These are phyloP conservation scores for Athalia rosae DNA, from an alignment of 2,888 invertebrate species.

Conservation along the genomic window DNA sequence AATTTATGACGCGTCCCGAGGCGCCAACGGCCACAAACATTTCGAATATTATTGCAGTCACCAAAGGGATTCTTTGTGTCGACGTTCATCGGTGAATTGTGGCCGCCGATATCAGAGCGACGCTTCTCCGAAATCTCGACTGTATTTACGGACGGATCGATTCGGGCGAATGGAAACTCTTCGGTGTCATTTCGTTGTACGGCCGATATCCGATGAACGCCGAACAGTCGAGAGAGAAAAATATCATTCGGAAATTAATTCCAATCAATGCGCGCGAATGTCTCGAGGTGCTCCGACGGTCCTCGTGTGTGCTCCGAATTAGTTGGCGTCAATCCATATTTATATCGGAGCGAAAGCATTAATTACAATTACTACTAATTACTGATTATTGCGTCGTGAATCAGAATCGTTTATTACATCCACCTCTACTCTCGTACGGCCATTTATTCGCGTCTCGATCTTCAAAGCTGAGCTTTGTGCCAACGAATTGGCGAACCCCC, in stretches of 20 bases:
- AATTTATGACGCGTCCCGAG: constrained; percentile 45
- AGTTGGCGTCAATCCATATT: constrained; percentile 61
- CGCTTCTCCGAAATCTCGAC: too few relatives aligned
- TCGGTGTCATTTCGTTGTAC: neutral
- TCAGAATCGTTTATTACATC: constrained; percentile 62
- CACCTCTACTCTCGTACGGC: neutral
- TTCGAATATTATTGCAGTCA: neutral
- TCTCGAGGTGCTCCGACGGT: neutral
- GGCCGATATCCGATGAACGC: constrained; percentile 1
- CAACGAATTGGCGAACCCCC: too few relatives aligned
- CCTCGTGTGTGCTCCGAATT: neutral
- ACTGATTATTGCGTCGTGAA: constrained; percentile 63
- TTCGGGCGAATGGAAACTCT: neutral
- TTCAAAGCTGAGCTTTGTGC: neutral
- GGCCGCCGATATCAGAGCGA: neutral
- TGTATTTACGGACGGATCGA: neutral
- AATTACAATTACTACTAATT: constrained; percentile 64
- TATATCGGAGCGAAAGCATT: constrained; percentile 53
- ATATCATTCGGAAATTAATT: constrained; percentile 13
- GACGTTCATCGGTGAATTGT: constrained; percentile 33
- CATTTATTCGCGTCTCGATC: constrained; percentile 5
- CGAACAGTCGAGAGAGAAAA: too few relatives aligned
- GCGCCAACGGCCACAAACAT: constrained; percentile 25
- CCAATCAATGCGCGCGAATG: constrained; percentile 32
- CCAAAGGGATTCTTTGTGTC: constrained; percentile 18